Evolutionary conservation across 2,888 invertebrate genomes (phyloP).

Genomic region (Conomelus anceps): DNA sequence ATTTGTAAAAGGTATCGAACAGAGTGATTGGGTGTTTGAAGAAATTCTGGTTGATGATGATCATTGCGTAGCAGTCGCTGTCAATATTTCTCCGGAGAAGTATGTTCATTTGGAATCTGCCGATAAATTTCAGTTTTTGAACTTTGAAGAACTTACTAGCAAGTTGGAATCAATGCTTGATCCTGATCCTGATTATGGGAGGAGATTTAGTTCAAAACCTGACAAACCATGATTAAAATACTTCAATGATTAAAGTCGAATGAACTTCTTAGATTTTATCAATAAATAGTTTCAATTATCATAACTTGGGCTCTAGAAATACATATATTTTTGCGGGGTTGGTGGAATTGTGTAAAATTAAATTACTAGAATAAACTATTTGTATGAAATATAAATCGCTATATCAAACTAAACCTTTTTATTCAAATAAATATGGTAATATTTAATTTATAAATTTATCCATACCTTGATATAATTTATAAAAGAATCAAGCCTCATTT

Average conservation of each 20-base stretch:
- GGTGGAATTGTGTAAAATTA: too few species aligned
- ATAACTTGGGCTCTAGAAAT: too few species aligned
- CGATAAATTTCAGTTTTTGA: slow-evolving; percentile 8
- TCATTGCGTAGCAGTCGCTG: slow-evolving; percentile 73
- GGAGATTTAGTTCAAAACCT: slow-evolving; percentile 13
- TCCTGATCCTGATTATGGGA: slow-evolving; percentile 14
- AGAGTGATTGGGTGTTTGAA: slow-evolving; percentile 69
- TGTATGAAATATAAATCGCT: too few species aligned
- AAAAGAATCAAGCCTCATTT: too few species aligned
- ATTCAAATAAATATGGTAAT: too few species aligned
- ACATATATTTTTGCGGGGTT: too few species aligned
- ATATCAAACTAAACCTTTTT: too few species aligned
- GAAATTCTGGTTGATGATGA: slow-evolving; percentile 60
- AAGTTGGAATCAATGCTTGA: slow-evolving; percentile 4
- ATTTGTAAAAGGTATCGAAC: slow-evolving; percentile 42
- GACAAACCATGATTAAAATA: slow-evolving; percentile 3
- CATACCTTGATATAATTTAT: too few species aligned
- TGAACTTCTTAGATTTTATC: background rate
- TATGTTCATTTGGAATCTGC: background rate
- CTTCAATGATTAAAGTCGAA: background rate
- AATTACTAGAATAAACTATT: too few species aligned
- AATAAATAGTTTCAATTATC: too few species aligned
- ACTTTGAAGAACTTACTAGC: slow-evolving; percentile 10
- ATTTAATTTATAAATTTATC: too few species aligned
- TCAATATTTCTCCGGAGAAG: background rate